A percentile compares a stretch with the other conserved stretches of the same genome.
These are phyloP conservation scores for Biston betularia DNA, from an alignment of 2,888 invertebrate species.

Conservation along the genomic window DNA sequence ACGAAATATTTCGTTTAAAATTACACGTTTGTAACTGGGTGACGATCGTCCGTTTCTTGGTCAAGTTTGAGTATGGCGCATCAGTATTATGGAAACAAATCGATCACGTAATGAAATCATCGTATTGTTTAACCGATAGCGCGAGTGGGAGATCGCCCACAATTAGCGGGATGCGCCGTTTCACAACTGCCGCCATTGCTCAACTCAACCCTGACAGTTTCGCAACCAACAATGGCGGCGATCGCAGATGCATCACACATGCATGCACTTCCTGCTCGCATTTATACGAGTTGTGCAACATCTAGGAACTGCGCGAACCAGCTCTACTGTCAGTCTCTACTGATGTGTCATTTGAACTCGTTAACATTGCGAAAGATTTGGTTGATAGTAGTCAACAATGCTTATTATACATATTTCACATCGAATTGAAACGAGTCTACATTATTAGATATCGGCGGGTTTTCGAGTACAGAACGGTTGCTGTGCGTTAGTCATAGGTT, in stretches of 20 bases:
- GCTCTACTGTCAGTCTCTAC: slow-evolving; percentile 42
- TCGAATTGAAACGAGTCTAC: slow-evolving; percentile 21
- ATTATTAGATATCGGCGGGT: slow-evolving; percentile 52
- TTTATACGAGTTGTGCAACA: slow-evolving; percentile 79
- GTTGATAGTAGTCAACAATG: slow-evolving; percentile 66
- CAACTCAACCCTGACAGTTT: slow-evolving; percentile 85
- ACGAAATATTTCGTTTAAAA: slow-evolving; percentile 72
- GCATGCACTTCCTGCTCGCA: slow-evolving; percentile 84
- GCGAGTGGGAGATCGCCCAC: slow-evolving; percentile 75
- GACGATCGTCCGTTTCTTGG: slow-evolving; percentile 65
- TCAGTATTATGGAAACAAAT: slow-evolving; percentile 33
- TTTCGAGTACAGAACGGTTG: slow-evolving; percentile 61
- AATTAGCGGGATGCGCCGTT: slow-evolving; percentile 81
- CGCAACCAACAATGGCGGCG: slow-evolving; percentile 81
- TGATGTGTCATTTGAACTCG: slow-evolving; percentile 59
- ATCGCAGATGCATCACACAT: slow-evolving; percentile 82
- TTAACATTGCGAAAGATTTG: slow-evolving; percentile 67
- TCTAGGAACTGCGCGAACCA: slow-evolving; percentile 70
- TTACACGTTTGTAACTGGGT: slow-evolving; percentile 62
- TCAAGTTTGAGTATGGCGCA: slow-evolving; percentile 62
- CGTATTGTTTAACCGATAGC: slow-evolving; percentile 30
- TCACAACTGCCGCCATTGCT: slow-evolving; percentile 78
- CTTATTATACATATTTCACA: slow-evolving; percentile 51
- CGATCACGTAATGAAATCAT: slow-evolving; percentile 19
- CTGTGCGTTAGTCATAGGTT: slow-evolving; percentile 79